Base-by-base conservation (phyloP, 2,888 invertebrate species). In the Spatulosminthurus flaviceps region DNA sequence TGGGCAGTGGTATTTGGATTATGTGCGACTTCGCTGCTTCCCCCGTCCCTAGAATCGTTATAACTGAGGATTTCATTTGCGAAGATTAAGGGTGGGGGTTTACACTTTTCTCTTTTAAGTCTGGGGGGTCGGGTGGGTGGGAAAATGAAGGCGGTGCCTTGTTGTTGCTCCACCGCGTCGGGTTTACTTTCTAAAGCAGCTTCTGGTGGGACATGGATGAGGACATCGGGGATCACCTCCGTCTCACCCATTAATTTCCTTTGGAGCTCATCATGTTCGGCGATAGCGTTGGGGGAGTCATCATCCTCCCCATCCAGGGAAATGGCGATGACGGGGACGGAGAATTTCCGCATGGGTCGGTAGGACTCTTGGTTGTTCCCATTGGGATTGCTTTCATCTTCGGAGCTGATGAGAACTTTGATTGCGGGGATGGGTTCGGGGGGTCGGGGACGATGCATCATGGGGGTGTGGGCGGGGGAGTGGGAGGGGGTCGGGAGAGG, bases 381-480 rank as follows among this genome's bases (percentile, higher is more conserved):
- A 11, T 41, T 24, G 1, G 72, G 24, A 0, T 83, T 67, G 16
- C 71, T 82, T 19, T 83, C 84, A 64, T 85, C 85, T 64, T 85
- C 85, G 0, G 84, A 84, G 60, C 83, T 83, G 7, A 67, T 61
- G 41, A 84, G 81, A 24, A 85, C 81, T 79, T 81, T 83, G 9
- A 85, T 84, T 60, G 70, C 78, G 4, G 84, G 83, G 41, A 83
- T 71, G 16, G 80, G 79, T 0, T 79, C 78, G 11, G 81, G 70
- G 67, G 79, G 77, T 60, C 82, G 72, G 89, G 82, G 74, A 11
- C 82, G 79, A 42, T 81, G 78, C 89, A 91, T 90, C 24, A 92
- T 88, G 0, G 93, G 93, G 0, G 93, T 92, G 19, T 92, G 90
- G 21, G 92, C 89, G 2, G 91, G 91, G 16, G 90, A 90, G 19